Evolutionary conservation across 2,797 vertebrate genomes (phyloP).

Genomic region (Macropodus opercularis): DNA sequence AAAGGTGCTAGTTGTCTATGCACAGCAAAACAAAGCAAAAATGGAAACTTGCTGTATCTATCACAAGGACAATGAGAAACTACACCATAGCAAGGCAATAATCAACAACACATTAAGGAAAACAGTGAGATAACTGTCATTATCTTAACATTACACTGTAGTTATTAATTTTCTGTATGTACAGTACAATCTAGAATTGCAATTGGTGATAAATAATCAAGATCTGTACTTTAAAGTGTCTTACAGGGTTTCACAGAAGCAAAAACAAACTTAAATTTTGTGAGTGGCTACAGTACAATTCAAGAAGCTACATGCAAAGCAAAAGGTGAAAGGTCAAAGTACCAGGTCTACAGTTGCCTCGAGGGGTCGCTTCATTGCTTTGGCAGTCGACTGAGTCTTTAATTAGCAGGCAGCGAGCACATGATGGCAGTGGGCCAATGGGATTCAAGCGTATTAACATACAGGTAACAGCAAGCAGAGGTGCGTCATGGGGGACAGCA

Average conservation of each 20-base stretch:
- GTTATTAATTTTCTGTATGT: slow-evolving; percentile 43
- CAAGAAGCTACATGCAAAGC: slow-evolving; percentile 99
- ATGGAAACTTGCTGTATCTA: slow-evolving; percentile 70
- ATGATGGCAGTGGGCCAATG: slow-evolving; percentile 99
- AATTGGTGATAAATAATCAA: slow-evolving; percentile 49
- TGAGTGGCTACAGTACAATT: slow-evolving; percentile 94
- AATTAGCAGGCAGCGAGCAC: slow-evolving; percentile 99
- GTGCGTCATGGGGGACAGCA: slow-evolving; percentile 99
- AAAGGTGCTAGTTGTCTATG: slow-evolving; percentile 62
- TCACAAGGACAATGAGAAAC: slow-evolving; percentile 73
- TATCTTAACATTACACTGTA: slow-evolving; percentile 64
- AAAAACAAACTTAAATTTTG: slow-evolving; percentile 87
- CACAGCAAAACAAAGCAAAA: slow-evolving; percentile 70
- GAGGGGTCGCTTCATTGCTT: slow-evolving; percentile 99
- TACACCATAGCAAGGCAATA: slow-evolving; percentile 73
- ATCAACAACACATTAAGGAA: slow-evolving; percentile 54
- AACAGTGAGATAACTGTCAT: slow-evolving; percentile 33
- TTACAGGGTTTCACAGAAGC: slow-evolving; percentile 76
- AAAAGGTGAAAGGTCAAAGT: slow-evolving; percentile 99
- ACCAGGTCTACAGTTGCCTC: slow-evolving; percentile 93
- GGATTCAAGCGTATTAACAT: slow-evolving; percentile 99
- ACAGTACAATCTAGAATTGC: slow-evolving; percentile 54
- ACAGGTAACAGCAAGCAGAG: slow-evolving; percentile 99
- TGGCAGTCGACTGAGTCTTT: slow-evolving; percentile 99
- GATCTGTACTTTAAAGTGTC: slow-evolving; percentile 58